phyloP scores from a whole-genome alignment of 2,888 invertebrate species.

The Blera fallax region DNA sequence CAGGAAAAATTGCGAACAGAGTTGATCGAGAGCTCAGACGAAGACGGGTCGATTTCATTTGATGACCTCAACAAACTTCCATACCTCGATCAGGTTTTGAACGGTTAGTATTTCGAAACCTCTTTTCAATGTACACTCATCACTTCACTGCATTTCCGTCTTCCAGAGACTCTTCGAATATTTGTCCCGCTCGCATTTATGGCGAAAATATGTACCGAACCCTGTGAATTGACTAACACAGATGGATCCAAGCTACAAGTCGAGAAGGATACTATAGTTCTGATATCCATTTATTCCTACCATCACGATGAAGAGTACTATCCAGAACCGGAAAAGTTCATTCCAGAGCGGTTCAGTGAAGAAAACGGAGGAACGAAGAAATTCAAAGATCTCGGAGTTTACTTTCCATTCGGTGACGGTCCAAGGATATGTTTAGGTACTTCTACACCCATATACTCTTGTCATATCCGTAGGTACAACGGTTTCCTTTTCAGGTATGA shows the following conservation, averaged over 20 bases:
- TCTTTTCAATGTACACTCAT: no score
- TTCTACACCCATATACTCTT: not conserved
- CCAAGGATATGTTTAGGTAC: conserved; percentile 80
- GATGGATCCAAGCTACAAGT: conserved; percentile 68
- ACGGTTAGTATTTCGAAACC: conserved; percentile 67
- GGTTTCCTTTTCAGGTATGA: conserved; percentile 60
- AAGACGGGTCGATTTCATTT: conserved; percentile 73
- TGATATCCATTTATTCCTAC: conserved; percentile 72
- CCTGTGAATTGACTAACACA: conserved; percentile 68
- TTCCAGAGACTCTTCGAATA: conserved; percentile 77
- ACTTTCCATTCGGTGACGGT: conserved; percentile 81
- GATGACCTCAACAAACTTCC: conserved; percentile 75
- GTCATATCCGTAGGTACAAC: not conserved
- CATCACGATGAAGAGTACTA: conserved; percentile 82
- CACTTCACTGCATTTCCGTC: not conserved
- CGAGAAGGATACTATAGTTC: conserved; percentile 68
- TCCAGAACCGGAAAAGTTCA: conserved; percentile 82
- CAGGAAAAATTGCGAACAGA: conserved; percentile 76
- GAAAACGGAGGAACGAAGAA: conserved; percentile 76
- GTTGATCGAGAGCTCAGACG: conserved; percentile 71
- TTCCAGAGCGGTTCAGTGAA: conserved; percentile 82
- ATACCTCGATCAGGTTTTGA: conserved; percentile 77
- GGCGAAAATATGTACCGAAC: conserved; percentile 76
- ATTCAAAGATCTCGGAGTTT: conserved; percentile 76
- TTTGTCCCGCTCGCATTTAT: conserved; percentile 74